Evolutionary conservation across 2,113 vertebrate species (phyloP).

Genomic region (Erythrolamprus reginae): DNA sequence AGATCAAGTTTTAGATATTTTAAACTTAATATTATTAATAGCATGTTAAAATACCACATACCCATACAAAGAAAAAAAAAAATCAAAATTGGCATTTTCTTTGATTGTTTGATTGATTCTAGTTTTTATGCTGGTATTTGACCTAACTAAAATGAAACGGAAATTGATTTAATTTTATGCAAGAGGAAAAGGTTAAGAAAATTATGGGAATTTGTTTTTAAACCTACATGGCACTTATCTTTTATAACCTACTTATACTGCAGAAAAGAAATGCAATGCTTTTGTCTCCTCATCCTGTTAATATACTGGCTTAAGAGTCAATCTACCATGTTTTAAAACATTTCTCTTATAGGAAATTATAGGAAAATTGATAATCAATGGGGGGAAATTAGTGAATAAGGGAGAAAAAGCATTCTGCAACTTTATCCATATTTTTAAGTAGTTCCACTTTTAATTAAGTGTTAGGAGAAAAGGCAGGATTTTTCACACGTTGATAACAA

Average conservation of each 20-base stretch:
- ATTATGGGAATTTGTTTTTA: not conserved
- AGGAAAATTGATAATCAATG: not conserved
- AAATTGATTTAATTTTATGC: not conserved
- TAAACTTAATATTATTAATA: not conserved
- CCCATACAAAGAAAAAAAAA: not conserved
- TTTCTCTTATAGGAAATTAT: not conserved
- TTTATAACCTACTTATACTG: not conserved
- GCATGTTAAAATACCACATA: not conserved
- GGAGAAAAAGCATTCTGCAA: constrained; percentile 10
- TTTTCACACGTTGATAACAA: constrained; percentile 34
- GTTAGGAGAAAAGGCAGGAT: constrained; percentile 14
- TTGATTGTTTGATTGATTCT: not conserved
- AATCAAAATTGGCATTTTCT: not conserved
- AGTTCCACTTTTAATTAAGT: not conserved
- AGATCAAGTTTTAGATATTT: not conserved
- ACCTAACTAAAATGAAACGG: not conserved
- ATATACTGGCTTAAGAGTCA: not conserved
- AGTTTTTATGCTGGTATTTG: not conserved
- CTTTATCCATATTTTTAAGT: not conserved
- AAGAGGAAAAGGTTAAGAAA: not conserved
- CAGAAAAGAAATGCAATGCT: not conserved
- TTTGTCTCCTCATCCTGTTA: not conserved
- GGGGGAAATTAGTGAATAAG: not conserved
- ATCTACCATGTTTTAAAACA: not conserved
- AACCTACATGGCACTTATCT: not conserved